Evolutionary conservation across 2,888 invertebrate genomes (phyloP).

Genomic region (Macropis europaea): DNA sequence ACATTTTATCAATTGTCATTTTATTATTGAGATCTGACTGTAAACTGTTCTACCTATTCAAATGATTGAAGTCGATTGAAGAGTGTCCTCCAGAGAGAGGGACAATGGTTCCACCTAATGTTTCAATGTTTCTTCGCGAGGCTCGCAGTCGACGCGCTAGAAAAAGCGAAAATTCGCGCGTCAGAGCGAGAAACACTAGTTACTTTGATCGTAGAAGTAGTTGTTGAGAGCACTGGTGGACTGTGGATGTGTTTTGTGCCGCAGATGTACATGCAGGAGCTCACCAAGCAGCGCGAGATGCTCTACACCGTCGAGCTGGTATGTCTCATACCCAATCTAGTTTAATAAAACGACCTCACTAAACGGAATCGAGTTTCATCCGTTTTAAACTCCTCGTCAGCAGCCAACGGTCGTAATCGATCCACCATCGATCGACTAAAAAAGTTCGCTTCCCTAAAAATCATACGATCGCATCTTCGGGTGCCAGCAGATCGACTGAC

Average conservation of each 20-base stretch:
- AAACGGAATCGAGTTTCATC: conserved; percentile 13
- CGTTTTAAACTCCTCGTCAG: conserved; percentile 22
- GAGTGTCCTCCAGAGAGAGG: too few species aligned
- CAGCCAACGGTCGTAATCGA: neutral
- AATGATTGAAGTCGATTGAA: too few species aligned
- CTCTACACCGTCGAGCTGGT: conserved; percentile 92
- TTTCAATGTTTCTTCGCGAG: neutral
- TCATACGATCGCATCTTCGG: neutral
- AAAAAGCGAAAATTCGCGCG: too few species aligned
- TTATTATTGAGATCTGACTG: too few species aligned
- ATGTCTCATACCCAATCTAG: conserved; percentile 81
- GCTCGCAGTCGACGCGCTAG: neutral
- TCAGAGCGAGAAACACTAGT: conserved; percentile 59
- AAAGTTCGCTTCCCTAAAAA: too few species aligned
- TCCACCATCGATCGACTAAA: neutral
- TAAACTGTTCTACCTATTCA: too few species aligned
- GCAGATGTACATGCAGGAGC: conserved; percentile 94
- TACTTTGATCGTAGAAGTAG: conserved; percentile 76
- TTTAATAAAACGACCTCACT: conserved; percentile 52
- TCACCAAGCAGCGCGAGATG: conserved; percentile 92
- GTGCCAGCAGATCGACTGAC: conserved; percentile 21
- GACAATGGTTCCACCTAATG: too few species aligned
- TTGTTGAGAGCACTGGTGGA: conserved; percentile 79
- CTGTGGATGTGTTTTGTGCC: conserved; percentile 80
- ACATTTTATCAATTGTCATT: too few species aligned